These are phyloP conservation scores for Dorcus parallelipipedus DNA, from an alignment of 2,888 invertebrate genomes.

Conservation along the genomic window DNA sequence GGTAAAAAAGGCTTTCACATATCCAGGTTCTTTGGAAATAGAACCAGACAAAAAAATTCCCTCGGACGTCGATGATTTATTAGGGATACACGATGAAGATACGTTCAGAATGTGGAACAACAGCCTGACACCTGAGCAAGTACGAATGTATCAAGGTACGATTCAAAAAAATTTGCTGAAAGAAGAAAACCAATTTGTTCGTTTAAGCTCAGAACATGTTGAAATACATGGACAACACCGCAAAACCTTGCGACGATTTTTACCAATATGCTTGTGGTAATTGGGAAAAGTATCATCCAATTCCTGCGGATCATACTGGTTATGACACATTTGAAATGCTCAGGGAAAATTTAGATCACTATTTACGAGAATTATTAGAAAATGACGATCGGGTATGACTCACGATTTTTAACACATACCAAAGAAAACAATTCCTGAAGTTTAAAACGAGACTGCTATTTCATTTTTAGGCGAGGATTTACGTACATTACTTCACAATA, in stretches of 20 bases:
- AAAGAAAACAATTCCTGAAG: too few relatives aligned
- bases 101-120: slow-evolving; percentile 10
- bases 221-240: slow-evolving; percentile 69
- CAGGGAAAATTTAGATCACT: slow-evolving; percentile 72
- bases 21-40: background rate
- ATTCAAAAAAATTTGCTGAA: background rate
- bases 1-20: background rate
- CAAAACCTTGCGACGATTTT: slow-evolving; percentile 78
- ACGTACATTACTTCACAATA: too few relatives aligned
- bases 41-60: background rate
- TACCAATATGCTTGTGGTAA: slow-evolving; percentile 85
- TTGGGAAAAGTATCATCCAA: slow-evolving; percentile 79
- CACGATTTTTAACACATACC: too few relatives aligned
- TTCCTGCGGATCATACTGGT: slow-evolving; percentile 83
- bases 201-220: slow-evolving; percentile 63
- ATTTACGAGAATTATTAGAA: slow-evolving; percentile 62
- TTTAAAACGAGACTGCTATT: background rate
- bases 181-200: background rate
- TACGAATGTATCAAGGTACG: slow-evolving; percentile 13
- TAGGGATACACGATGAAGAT: background rate
- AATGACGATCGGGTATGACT: background rate
- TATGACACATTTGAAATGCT: slow-evolving; percentile 90
- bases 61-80: background rate
- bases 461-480: background rate
- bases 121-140: slow-evolving; percentile 8